Conservation (phyloP, 2,113 vertebrate species). For the Oryzias melastigma region DNA sequence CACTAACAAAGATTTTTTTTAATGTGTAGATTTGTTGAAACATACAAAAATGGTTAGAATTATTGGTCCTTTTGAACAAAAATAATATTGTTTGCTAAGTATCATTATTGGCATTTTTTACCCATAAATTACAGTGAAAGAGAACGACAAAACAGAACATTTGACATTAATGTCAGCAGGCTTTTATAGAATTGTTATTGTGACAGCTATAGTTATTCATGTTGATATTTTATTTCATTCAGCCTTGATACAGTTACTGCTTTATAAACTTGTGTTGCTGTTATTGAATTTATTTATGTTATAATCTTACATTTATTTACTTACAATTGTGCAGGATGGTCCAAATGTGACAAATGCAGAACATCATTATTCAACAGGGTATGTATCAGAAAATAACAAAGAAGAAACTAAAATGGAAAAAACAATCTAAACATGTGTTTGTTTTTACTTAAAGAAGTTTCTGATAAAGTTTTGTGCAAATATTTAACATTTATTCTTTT, state of each 20-base stretch:
- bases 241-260: background rate
- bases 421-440: background rate
- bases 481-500: conserved; percentile 9
- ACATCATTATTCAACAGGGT: conserved; percentile 70
- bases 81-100: background rate
- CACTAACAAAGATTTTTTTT: conserved; percentile 28
- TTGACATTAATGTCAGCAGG: no score
- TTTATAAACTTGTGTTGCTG: conserved; percentile 17
- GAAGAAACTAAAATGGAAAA: no score
- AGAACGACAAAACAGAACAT: no score
- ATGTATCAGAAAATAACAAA: conserved; percentile 32
- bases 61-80: background rate
- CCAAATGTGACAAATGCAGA: conserved; percentile 60
- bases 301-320: conserved; percentile 34
- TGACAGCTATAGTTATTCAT: no score
- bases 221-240: background rate
- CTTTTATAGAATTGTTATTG: no score
- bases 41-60: background rate
- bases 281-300: conserved; percentile 31
- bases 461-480: background rate
- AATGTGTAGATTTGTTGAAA: background rate
- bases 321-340: conserved; percentile 65
- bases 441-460: background rate
- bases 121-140: no score
- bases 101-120: background rate